Evolutionary conservation across 1,140 invertebrate genomes (phyloP).

Genomic region (Bombus sylvicola): DNA sequence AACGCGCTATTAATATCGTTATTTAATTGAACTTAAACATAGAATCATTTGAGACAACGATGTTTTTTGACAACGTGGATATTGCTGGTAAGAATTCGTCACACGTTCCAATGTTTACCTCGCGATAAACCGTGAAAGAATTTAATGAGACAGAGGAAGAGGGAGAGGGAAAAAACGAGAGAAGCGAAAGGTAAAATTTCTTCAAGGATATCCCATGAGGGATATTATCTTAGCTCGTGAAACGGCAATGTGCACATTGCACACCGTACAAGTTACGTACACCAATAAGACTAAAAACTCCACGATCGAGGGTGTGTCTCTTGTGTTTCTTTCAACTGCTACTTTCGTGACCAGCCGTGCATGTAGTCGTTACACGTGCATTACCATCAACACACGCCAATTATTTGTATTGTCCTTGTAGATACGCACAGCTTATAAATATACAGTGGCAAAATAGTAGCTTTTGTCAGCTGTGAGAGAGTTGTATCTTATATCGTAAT

Average conservation of each 20-base stretch:
- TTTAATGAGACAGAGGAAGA: too few relatives aligned
- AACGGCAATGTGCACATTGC: neutral
- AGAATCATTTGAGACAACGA: neutral
- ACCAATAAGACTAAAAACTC: neutral
- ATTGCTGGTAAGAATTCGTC: neutral
- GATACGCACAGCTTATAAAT: constrained; percentile 1
- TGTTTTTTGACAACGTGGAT: neutral
- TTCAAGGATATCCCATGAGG: constrained; percentile 24
- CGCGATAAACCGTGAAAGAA: constrained; percentile 29
- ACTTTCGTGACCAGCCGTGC: neutral
- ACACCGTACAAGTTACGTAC: too few relatives aligned
- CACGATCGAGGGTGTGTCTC: neutral
- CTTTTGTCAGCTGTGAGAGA: neutral
- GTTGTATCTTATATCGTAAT: neutral
- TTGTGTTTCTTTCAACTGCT: neutral
- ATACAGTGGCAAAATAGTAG: neutral
- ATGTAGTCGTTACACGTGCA: constrained; percentile 17
- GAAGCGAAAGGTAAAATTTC: neutral
- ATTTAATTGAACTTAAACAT: neutral
- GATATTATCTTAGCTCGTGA: neutral
- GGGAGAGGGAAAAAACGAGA: neutral
- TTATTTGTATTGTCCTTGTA: constrained; percentile 35
- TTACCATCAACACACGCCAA: neutral
- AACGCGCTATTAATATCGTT: neutral
- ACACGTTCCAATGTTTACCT: neutral